phyloP scores from a whole-genome alignment of 2,113 vertebrate species.

The Micronycteris hirsuta region DNA sequence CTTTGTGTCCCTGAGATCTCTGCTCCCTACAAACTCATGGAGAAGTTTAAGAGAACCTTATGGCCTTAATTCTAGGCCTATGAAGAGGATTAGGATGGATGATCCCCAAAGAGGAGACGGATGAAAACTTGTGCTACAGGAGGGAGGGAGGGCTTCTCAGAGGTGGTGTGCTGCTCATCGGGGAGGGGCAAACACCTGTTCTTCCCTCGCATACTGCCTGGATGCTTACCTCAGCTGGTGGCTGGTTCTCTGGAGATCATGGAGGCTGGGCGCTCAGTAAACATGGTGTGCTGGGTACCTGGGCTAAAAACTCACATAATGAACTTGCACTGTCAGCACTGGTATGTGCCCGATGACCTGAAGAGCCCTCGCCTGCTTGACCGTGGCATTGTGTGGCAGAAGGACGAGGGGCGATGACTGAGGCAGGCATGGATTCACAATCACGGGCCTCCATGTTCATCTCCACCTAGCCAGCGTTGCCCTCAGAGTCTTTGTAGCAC shows the following conservation, averaged over 20 bases:
- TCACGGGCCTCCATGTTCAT: fast-evolving
- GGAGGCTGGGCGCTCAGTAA: neutral
- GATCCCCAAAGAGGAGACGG: neutral
- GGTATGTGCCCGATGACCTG: neutral
- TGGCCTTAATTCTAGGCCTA: neutral
- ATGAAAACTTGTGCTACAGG: neutral
- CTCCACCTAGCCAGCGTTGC: neutral
- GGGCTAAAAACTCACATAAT: neutral
- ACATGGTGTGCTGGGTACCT: fast-evolving
- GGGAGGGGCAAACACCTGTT: neutral
- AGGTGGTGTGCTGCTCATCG: fast-evolving
- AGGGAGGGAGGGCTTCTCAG: neutral
- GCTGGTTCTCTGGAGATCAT: neutral
- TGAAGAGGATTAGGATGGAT: neutral
- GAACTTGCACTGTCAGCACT: neutral
- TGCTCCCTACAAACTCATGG: neutral
- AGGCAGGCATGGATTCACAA: neutral
- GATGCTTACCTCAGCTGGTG: neutral
- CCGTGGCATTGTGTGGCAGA: neutral
- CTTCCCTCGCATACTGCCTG: neutral
- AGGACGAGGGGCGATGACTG: neutral
- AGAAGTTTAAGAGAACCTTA: neutral
- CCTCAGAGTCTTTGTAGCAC: neutral
- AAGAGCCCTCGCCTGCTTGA: neutral
- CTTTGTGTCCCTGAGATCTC: neutral